Conservation (phyloP, 2,888 invertebrate species). For the Cyclophora punctaria region DNA sequence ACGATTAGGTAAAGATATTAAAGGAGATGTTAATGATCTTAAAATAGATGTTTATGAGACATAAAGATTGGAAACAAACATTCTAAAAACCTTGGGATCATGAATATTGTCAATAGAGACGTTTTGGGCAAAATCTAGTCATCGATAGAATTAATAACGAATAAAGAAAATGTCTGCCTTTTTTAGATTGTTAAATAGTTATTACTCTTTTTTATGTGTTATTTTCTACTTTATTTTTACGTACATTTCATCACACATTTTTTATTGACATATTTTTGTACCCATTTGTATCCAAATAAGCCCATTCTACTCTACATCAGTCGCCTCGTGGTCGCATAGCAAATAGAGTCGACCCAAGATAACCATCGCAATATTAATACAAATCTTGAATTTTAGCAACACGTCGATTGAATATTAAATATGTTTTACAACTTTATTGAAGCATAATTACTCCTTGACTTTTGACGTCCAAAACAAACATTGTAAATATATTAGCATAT, state of each 20-base stretch:
- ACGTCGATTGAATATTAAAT: background rate
- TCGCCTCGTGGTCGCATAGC: background rate
- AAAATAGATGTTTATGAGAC: background rate
- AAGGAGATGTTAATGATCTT: background rate
- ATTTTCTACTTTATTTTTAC: no score
- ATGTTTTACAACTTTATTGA: background rate
- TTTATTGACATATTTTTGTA: no score
- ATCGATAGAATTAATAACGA: no score
- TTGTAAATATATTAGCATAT: background rate
- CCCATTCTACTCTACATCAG: background rate
- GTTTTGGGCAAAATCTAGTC: no score
- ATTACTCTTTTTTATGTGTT: no score
- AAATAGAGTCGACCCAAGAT: slow-evolving; percentile 3
- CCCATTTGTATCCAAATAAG: no score
- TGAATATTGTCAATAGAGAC: background rate
- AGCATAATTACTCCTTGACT: background rate
- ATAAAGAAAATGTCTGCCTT: no score
- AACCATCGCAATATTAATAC: slow-evolving; percentile 15
- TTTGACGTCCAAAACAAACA: background rate
- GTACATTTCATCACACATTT: no score
- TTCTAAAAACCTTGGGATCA: slow-evolving; percentile 1
- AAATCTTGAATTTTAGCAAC: background rate
- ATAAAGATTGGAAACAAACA: background rate
- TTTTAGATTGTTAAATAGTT: no score
- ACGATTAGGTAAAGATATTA: slow-evolving; percentile 9